Evolutionary conservation across 2,797 vertebrate genomes (phyloP).

Genomic region (Remorina albescens): DNA sequence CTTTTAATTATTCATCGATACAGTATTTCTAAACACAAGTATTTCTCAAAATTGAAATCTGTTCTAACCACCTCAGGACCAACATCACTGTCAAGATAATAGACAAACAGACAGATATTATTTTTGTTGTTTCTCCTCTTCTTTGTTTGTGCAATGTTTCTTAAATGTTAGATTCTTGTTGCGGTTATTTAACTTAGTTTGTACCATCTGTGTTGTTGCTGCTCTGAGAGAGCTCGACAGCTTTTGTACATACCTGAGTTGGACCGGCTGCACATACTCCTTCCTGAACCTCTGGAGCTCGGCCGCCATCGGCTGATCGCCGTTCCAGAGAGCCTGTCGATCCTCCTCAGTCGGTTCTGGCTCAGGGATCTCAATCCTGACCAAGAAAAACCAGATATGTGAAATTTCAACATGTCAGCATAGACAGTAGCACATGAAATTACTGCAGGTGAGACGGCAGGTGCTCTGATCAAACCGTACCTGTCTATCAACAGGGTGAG

Average conservation of each 20-base stretch:
- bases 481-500: conserved; percentile 94
- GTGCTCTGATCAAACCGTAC: conserved; percentile 69
- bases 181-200: not conserved
- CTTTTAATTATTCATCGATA: not conserved
- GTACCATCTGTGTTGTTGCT: not conserved
- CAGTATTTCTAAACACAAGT: too few species aligned
- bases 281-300: conserved; percentile 97
- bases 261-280: conserved; percentile 97
- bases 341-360: conserved; percentile 95
- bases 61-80: not conserved
- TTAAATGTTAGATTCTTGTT: not conserved
- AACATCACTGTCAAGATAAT: too few species aligned
- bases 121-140: too few species aligned
- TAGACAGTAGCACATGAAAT: not conserved
- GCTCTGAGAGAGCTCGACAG: not conserved
- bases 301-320: conserved; percentile 93
- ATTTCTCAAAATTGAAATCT: not conserved
- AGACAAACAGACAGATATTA: too few species aligned
- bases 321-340: conserved; percentile 93
- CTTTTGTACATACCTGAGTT: conserved; percentile 91
- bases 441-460: not conserved
- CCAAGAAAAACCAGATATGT: conserved; percentile 3
- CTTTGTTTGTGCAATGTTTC: not conserved
- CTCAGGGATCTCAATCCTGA: conserved; percentile 97
- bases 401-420: not conserved